Conservation (phyloP, 1,140 invertebrate genomes). For the Chlorops oryzae region DNA sequence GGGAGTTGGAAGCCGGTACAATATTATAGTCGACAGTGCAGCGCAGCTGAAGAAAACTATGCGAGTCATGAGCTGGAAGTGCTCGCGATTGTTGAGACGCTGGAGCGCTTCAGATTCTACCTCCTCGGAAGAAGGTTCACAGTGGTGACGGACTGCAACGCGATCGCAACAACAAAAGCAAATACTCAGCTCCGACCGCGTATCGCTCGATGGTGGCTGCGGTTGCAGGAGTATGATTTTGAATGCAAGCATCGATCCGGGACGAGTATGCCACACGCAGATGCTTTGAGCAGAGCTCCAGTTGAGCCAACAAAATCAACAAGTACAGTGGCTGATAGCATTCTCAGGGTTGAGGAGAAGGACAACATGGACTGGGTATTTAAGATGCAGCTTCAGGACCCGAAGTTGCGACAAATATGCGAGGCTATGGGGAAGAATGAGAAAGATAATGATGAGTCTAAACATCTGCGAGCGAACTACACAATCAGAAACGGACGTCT, state of each 20-base stretch:
- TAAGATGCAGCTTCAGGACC: neutral
- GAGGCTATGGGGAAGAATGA: too few species aligned
- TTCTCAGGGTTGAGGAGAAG: too few species aligned
- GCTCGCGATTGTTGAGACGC: conserved; percentile 14
- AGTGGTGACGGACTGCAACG: conserved; percentile 15
- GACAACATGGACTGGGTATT: neutral
- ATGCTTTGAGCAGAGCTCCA: too few species aligned
- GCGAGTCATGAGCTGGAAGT: conserved; percentile 24
- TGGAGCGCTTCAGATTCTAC: conserved; percentile 11
- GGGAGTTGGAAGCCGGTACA: conserved; percentile 4
- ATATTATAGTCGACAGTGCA: conserved; percentile 14
- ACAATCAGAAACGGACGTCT: too few species aligned
- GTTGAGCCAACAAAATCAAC: too few species aligned
- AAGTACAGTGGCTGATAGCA: too few species aligned
- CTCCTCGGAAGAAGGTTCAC: conserved; percentile 8
- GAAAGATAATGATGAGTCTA: too few species aligned
- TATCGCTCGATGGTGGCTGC: conserved; percentile 37
- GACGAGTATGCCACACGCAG: too few species aligned
- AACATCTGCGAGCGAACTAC: too few species aligned
- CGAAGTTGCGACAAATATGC: too few species aligned
- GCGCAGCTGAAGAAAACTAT: conserved; percentile 18
- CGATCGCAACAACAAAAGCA: neutral
- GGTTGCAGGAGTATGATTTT: conserved; percentile 3
- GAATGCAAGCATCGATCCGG: neutral
- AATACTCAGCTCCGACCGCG: conserved; percentile 16